phyloP scores from a whole-genome alignment of 2,797 vertebrate genomes.

The Sebastes vulpes region DNA sequence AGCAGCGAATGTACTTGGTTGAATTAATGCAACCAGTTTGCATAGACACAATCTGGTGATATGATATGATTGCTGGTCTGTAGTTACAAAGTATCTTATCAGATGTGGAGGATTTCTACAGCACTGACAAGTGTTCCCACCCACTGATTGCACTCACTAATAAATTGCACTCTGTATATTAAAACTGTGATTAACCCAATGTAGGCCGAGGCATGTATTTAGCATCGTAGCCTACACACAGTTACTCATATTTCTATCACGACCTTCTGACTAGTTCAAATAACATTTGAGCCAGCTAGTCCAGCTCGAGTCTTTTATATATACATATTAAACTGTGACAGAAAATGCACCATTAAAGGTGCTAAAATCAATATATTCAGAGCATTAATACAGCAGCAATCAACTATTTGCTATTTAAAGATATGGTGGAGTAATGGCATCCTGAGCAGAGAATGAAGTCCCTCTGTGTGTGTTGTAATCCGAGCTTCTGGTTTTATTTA shows the following conservation, averaged over 20 bases:
- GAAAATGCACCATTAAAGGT: too few relatives aligned
- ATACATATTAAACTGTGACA: too few relatives aligned
- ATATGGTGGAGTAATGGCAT: too few relatives aligned
- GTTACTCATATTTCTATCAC: not conserved
- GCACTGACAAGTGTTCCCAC: not conserved
- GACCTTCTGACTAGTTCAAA: not conserved
- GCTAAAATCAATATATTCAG: too few relatives aligned
- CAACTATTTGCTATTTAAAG: too few relatives aligned
- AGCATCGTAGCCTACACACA: not conserved
- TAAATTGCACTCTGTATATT: conserved; percentile 2
- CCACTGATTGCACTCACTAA: conserved; percentile 34
- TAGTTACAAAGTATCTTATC: conserved; percentile 35
- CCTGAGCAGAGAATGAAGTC: too few relatives aligned
- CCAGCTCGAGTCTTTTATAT: too few relatives aligned
- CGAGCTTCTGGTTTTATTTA: too few relatives aligned
- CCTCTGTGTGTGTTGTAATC: too few relatives aligned
- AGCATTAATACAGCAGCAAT: too few relatives aligned
- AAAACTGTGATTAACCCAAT: not conserved
- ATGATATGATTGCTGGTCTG: conserved; percentile 19
- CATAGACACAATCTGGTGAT: conserved; percentile 10
- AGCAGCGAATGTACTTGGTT: not conserved
- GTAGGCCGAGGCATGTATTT: not conserved
- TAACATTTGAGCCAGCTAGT: not conserved
- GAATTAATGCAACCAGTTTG: conserved; percentile 40
- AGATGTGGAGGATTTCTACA: conserved; percentile 22